A percentile compares a stretch with the other conserved stretches of the same genome.
phyloP scores from a whole-genome alignment of 2,113 vertebrate genomes.

The Himantopus leucocephalus region DNA sequence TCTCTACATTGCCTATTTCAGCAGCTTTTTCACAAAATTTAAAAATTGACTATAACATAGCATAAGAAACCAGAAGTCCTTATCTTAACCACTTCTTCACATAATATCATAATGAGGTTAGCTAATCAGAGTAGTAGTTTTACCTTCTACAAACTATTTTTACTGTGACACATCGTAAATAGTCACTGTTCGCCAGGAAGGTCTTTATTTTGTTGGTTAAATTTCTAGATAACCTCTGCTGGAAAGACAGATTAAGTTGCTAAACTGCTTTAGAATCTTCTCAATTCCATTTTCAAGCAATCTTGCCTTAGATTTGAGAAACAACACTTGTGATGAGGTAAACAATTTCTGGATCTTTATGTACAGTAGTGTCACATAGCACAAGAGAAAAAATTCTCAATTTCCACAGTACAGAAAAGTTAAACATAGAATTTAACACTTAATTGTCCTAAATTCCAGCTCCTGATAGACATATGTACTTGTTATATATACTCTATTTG shows the following conservation, averaged over 20 bases:
- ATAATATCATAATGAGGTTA: background rate
- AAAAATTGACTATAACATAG: background rate
- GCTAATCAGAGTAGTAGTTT: background rate
- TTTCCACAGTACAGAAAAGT: background rate
- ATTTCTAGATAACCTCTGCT: background rate
- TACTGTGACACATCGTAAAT: background rate
- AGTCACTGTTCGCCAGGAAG: background rate
- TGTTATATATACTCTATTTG: background rate
- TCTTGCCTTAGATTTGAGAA: background rate
- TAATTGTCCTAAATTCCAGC: background rate
- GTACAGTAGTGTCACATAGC: background rate
- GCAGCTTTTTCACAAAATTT: background rate
- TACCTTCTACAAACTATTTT: background rate
- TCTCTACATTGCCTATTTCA: background rate
- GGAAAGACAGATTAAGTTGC: background rate
- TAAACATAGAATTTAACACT: background rate
- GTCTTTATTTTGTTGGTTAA: background rate
- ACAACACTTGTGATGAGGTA: background rate
- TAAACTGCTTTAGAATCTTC: background rate
- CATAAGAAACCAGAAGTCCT: background rate
- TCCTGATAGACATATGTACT: background rate
- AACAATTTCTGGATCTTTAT: background rate
- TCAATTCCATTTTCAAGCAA: background rate
- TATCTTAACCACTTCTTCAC: background rate
- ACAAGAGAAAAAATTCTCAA: background rate